Evolutionary conservation across 2,797 vertebrate genomes (phyloP).

Genomic region (Neosilurus hyrtlii): DNA sequence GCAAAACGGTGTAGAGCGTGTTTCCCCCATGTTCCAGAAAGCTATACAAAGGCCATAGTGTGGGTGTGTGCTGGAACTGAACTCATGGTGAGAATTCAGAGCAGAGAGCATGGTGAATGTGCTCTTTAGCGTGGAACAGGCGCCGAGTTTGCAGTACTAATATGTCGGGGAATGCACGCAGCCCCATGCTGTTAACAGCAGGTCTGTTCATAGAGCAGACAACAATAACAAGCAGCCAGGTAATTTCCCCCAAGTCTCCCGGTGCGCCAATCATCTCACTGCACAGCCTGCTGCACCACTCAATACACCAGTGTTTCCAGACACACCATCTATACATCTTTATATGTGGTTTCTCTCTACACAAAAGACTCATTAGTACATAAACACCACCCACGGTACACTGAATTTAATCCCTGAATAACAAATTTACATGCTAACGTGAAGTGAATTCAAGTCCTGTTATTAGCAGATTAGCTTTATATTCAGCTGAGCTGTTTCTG

Average conservation of each 20-base stretch:
- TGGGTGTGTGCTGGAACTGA: conserved; percentile 33
- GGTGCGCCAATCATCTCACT: conserved; percentile 60
- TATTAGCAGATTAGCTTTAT: background rate
- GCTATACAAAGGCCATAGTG: conserved; percentile 5
- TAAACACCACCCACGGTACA: conserved; percentile 1
- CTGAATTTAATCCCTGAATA: background rate
- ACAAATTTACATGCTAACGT: conserved; percentile 1
- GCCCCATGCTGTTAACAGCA: conserved; percentile 64
- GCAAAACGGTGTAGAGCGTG: background rate
- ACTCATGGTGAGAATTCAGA: conserved; percentile 12
- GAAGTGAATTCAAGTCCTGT: background rate
- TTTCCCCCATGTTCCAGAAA: background rate
- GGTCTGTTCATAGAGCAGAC: conserved; percentile 63
- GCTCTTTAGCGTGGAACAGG: conserved; percentile 40
- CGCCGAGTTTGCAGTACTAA: conserved; percentile 55
- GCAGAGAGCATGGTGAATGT: conserved; percentile 34
- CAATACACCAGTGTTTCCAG: conserved; percentile 37
- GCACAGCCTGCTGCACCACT: conserved; percentile 48
- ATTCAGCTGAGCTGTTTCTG: background rate
- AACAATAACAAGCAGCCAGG: conserved; percentile 63
- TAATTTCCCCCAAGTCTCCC: conserved; percentile 63
- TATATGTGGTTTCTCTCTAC: background rate
- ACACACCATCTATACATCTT: conserved; percentile 11
- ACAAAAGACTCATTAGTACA: conserved; percentile 19
- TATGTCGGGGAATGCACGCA: conserved; percentile 49